Evolutionary conservation across 2,888 invertebrate genomes (phyloP).

Genomic region (Phaedon cochleariae): DNA sequence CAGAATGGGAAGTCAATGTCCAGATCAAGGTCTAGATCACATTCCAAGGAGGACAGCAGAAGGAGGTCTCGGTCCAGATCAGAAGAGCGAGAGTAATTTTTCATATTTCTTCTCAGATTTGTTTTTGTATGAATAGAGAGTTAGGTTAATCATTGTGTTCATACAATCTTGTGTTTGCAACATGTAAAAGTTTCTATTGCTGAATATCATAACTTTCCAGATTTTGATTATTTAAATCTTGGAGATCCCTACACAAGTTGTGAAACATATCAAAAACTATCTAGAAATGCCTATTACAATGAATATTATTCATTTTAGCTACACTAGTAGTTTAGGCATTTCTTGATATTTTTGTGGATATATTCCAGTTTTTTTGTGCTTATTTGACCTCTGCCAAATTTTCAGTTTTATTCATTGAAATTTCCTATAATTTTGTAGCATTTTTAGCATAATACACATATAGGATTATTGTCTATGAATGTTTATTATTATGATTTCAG

Average conservation of each 20-base stretch:
- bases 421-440: too few species aligned
- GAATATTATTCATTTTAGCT: too few species aligned
- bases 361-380: too few species aligned
- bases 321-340: too few species aligned
- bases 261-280: not conserved
- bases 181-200: not conserved
- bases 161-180: not conserved
- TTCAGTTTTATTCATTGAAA: too few species aligned
- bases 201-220: not conserved
- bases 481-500: too few species aligned
- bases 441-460: too few species aligned
- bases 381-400: too few species aligned
- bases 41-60: conserved; percentile 43
- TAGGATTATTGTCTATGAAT: too few species aligned
- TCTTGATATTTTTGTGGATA: too few species aligned
- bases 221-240: not conserved
- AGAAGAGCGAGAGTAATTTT: conserved; percentile 28
- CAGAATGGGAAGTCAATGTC: conserved; percentile 23
- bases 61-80: conserved; percentile 39
- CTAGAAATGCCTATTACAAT: not conserved
- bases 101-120: not conserved
- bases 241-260: not conserved
- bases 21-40: conserved; percentile 41
- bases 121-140: conserved; percentile 5
- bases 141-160: not conserved